Evolutionary conservation across 2,797 vertebrate genomes (phyloP), one percentile per base, ranked within the genome.

Genomic region (Gymnopithys bicolor): DNA sequence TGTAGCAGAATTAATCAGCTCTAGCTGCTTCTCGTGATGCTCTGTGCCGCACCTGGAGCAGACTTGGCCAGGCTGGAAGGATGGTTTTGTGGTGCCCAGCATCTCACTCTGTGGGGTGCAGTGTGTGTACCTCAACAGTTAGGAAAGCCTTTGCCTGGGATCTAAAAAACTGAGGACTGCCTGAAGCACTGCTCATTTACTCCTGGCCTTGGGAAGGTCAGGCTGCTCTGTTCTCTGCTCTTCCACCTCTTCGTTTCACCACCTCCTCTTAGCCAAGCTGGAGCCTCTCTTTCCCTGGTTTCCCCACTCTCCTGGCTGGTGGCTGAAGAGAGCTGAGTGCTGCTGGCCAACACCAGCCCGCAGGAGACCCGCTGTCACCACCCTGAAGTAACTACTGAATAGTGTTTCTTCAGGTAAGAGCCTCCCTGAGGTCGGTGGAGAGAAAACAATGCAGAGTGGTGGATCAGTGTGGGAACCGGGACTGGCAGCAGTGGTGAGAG

Each of bases 381-480:
- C 25, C 22, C 51, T 46, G 59, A 70, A 82, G 32, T 13, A 16
- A 17, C 11, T 16, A 6, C 39, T 62, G 43, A 69, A 17, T 4
- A 52, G 27, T 55, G 15, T 60, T 82, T 71, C 19, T 71, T 43
- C 21, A n/a, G 27, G n/a, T 18, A 37, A 62, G 32, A 62, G 32
- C 5, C 16, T 62, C 30, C 24, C 35, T 73, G 46, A 24, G 13
- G 30, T 13, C 46, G 32, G 33, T 24, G 27, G 33, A 82, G 45
- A 39, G 11, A 87, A 75, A 79, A 43, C 1, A 1, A 46, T 49
- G 33, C 41, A 71, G 16, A 56, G 24, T 1, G 2, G 18, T n/a
- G 39, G 27, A 64, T 41, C 6, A 4, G 2, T 3, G n/a, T 52
- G 58, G 69, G 58, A 84, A n/a, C 7, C 0, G 0, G 27, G 45